phyloP scores from a whole-genome alignment of 1,140 invertebrate genomes.

The Yoshiicerus persimilis region DNA sequence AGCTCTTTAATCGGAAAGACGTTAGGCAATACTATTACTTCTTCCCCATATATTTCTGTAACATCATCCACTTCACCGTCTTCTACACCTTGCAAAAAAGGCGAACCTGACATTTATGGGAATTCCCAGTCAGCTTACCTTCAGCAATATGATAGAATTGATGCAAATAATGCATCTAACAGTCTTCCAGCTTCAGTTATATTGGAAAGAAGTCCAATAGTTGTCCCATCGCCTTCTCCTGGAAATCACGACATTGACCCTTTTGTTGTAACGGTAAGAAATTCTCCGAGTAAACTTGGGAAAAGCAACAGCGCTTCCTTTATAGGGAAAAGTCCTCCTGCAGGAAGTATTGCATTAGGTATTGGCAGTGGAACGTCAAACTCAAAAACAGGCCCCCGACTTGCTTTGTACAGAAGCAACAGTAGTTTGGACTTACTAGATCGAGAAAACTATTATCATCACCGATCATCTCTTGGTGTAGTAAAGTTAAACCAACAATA shows the following conservation, averaged over 20 bases:
- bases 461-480: constrained; percentile 12
- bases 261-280: constrained; percentile 46
- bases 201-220: constrained; percentile 19
- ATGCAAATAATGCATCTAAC: not conserved
- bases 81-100: not conserved
- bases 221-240: not conserved
- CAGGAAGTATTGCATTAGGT: not conserved
- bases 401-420: constrained; percentile 46
- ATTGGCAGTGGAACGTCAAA: not conserved
- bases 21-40: not conserved
- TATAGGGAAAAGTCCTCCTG: constrained; percentile 58
- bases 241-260: constrained; percentile 34
- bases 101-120: not conserved
- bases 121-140: not conserved
- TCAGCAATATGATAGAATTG: not conserved
- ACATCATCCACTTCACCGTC: not conserved
- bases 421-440: constrained; percentile 45
- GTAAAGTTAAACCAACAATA: not conserved
- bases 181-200: constrained; percentile 25
- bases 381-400: constrained; percentile 42
- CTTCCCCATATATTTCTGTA: not conserved
- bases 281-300: constrained; percentile 44
- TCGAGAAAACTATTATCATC: constrained; percentile 41
- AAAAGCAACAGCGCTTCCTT: constrained; percentile 42
- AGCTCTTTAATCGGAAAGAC: not conserved